Percentiles rank a stretch among this genome's conserved stretches.
Evolutionary conservation across 2,797 vertebrate genomes (phyloP).

Genomic region (Enteromius unitaeniatus): DNA sequence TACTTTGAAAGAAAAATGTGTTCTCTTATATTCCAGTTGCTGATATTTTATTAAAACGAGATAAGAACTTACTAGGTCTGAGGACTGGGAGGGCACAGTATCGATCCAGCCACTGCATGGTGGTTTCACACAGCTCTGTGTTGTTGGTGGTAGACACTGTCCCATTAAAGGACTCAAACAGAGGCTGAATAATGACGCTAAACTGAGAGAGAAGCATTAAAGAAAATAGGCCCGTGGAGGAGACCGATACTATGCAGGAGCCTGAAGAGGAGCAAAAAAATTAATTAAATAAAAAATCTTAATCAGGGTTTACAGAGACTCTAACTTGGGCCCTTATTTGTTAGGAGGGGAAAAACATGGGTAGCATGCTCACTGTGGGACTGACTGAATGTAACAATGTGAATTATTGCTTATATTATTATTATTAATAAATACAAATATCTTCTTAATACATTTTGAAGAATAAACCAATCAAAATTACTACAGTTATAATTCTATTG

Average conservation of each 20-base stretch:
- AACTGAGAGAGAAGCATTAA: conserved; percentile 78
- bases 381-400: background rate
- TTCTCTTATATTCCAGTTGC: background rate
- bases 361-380: background rate
- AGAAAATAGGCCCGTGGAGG: conserved; percentile 11
- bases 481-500: background rate
- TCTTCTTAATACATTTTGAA: background rate
- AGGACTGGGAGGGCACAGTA: conserved; percentile 90
- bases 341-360: background rate
- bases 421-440: background rate
- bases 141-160: conserved; percentile 88
- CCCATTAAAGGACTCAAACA: conserved; percentile 94
- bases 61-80: conserved; percentile 88
- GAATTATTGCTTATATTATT: background rate
- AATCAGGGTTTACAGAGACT: background rate
- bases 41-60: background rate
- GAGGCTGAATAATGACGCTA: conserved; percentile 93
- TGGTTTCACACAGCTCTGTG: conserved; percentile 87
- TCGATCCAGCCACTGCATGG: conserved; percentile 89
- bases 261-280: background rate
- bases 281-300: background rate
- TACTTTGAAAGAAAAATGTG: no score
- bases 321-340: background rate
- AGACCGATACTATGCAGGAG: background rate
- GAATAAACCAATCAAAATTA: background rate